Evolutionary conservation across 2,113 vertebrate genomes (phyloP).

Genomic region (Gopherus evgoodei): DNA sequence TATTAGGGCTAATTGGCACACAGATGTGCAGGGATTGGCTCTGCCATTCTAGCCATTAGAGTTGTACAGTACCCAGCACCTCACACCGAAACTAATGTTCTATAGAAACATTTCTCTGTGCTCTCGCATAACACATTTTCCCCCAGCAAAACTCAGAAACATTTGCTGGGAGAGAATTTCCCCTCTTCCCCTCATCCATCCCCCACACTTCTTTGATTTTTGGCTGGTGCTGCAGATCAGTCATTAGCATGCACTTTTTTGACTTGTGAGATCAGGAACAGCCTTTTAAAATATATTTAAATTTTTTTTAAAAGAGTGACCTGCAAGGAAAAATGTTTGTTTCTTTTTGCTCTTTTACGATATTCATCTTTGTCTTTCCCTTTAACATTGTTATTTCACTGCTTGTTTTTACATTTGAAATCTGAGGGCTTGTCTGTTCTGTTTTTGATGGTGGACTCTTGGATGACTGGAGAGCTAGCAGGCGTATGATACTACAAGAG

Average conservation of each 20-base stretch:
- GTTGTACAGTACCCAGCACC: background rate
- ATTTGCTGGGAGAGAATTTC: background rate
- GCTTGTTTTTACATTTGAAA: background rate
- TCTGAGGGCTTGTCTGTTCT: background rate
- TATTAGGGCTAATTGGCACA: fast-evolving
- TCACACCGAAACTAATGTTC: background rate
- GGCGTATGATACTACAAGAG: background rate
- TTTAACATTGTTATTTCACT: background rate
- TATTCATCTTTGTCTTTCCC: background rate
- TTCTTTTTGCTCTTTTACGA: background rate
- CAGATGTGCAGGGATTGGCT: background rate
- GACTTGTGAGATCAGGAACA: background rate
- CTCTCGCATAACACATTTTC: background rate
- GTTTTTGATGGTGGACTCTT: background rate
- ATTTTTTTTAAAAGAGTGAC: no score
- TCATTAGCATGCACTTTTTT: background rate
- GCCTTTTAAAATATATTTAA: background rate
- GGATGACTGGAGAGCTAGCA: background rate
- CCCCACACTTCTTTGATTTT: background rate
- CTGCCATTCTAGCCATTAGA: slow-evolving; percentile 15
- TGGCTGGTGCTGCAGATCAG: background rate
- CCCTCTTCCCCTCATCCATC: background rate
- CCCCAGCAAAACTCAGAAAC: slow-evolving; percentile 20
- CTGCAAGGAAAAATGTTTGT: background rate
- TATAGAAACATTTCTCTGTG: background rate